These are phyloP conservation scores for Mesoligia furuncula DNA, from an alignment of 2,888 invertebrate species.

Conservation along the genomic window DNA sequence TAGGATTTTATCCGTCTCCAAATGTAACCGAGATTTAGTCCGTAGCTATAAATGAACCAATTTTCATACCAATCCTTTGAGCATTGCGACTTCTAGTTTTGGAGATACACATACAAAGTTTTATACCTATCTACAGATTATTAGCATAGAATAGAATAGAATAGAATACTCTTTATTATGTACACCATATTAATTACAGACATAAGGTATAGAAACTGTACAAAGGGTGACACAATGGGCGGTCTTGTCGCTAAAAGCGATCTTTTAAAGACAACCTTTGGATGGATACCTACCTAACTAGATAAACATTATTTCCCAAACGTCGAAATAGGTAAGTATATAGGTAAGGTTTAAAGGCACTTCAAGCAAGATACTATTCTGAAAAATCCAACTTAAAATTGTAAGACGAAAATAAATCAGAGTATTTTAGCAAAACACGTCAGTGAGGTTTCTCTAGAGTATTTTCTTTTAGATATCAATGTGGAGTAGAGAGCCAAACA, in stretches of 20 bases:
- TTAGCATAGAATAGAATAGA: no score
- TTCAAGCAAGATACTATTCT: constrained; percentile 17
- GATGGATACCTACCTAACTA: no score
- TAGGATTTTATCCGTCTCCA: constrained; percentile 58
- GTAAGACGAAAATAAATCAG: constrained; percentile 75
- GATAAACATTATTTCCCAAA: constrained; percentile 23
- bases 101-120: constrained; percentile 35
- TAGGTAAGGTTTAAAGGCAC: neutral
- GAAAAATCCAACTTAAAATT: constrained; percentile 36
- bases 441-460: constrained; percentile 64
- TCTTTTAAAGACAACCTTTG: no score
- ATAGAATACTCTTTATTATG: no score
- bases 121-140: constrained; percentile 3
- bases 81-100: constrained; percentile 52
- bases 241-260: no score
- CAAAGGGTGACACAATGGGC: no score
- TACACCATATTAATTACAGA: no score
- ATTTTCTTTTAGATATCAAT: constrained; percentile 70
- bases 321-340: neutral
- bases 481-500: constrained; percentile 66
- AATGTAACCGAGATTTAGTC: constrained; percentile 62
- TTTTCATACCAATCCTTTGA: constrained; percentile 62
- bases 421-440: constrained; percentile 73
- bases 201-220: no score
- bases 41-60: constrained; percentile 64